Evolutionary conservation across 2,888 invertebrate species (phyloP).

Genomic region (Lottia scabra): DNA sequence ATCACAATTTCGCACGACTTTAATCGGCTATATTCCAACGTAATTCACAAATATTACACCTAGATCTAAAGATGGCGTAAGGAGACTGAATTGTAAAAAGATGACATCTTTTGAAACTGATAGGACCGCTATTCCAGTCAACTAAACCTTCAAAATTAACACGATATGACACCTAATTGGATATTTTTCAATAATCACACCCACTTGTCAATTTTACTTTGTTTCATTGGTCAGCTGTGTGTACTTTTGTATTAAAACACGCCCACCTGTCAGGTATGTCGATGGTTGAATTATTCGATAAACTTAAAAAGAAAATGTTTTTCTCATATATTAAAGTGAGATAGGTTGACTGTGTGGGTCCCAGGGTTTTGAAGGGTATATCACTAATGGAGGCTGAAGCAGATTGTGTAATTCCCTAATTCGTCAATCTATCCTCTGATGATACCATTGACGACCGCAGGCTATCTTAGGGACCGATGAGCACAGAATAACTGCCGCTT

Average conservation of each 20-base stretch:
- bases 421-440: too few relatives aligned
- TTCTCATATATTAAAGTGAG: neutral
- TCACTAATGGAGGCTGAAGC: too few relatives aligned
- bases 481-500: too few relatives aligned
- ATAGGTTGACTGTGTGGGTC: neutral
- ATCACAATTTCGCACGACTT: neutral
- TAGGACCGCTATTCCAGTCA: too few relatives aligned
- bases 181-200: neutral
- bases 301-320: neutral
- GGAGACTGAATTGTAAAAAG: too few relatives aligned
- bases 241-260: neutral
- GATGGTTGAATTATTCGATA: neutral
- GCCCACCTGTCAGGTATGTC: slow-evolving; percentile 1
- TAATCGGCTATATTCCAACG: slow-evolving; percentile 1
- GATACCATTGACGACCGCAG: too few relatives aligned
- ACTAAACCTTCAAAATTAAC: too few relatives aligned
- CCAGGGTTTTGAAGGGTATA: neutral
- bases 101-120: too few relatives aligned
- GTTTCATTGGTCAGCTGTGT: neutral
- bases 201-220: neutral
- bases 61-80: neutral
- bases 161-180: too few relatives aligned
- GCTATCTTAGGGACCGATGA: too few relatives aligned
- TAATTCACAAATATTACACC: neutral
- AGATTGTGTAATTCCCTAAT: too few relatives aligned